phyloP scores from a whole-genome alignment of 2,113 vertebrate species.

The Oceanites oceanicus region DNA sequence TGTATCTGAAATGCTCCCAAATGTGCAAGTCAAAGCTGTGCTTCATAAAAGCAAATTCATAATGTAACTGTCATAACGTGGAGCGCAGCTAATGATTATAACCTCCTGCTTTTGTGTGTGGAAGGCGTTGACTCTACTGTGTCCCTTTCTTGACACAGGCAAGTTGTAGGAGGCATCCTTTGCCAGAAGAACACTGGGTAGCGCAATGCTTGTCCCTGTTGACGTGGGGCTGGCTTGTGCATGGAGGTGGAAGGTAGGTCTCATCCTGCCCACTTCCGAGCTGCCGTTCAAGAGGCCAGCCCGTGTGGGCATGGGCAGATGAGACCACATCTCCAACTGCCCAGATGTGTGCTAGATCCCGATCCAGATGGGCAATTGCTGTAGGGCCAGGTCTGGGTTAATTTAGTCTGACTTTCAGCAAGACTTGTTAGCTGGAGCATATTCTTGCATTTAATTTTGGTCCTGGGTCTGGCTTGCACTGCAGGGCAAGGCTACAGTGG shows the following conservation, averaged over 20 bases:
- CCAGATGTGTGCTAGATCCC: background rate
- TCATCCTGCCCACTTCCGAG: background rate
- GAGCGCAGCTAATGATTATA: background rate
- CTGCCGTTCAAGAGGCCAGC: background rate
- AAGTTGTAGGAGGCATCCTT: background rate
- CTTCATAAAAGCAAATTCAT: background rate
- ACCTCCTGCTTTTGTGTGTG: background rate
- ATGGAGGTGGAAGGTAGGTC: background rate
- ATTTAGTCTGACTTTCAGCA: background rate
- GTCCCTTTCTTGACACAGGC: background rate
- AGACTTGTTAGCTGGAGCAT: background rate
- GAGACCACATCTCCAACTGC: background rate
- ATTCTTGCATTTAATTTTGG: background rate
- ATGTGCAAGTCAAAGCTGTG: background rate
- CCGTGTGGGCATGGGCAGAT: fast-evolving
- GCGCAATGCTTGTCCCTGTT: fast-evolving
- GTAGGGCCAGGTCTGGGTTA: background rate
- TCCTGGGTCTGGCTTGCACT: background rate
- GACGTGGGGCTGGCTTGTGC: background rate
- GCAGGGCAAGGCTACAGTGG: background rate
- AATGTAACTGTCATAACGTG: background rate
- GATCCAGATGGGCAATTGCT: background rate
- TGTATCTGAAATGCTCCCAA: background rate
- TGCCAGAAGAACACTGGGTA: background rate
- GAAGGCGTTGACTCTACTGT: background rate